Base-by-base conservation (phyloP, 1,140 invertebrate species). In the Lethrus apterus region DNA sequence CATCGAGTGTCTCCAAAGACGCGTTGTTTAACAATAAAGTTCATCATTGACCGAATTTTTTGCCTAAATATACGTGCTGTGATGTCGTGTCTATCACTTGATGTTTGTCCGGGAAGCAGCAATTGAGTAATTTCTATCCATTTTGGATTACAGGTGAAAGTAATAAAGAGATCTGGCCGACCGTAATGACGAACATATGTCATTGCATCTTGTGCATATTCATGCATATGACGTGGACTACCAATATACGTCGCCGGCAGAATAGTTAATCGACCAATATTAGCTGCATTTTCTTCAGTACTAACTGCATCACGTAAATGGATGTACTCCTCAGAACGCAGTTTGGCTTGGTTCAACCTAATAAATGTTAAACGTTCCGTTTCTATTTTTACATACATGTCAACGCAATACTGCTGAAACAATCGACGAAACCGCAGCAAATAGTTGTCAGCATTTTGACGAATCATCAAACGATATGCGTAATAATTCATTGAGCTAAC, bases 151-250 rank as follows among this genome's bases (percentile, higher is more conserved):
- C n/a, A n/a, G n/a, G n/a, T n/a, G n/a, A n/a, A n/a, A n/a, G n/a
- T 67, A 68, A 32, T 64, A 13, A 19, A 58, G 36, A 41, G 24
- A 26, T 26, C 24, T 26, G 24, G 24, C 24, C 24, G 24, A 26
- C 24, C 5, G 24, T 26, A 26, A 26, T 26, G 24, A 26, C 24
- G n/a, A 26, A n/a, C n/a, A n/a, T n/a, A n/a, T n/a, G n/a, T n/a
- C n/a, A n/a, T n/a, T n/a, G n/a, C n/a, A n/a, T n/a, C 5, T 26
- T 67, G 63, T 36, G 52, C 47, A 46, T 66, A 63, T 56, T 70
- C 59, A 33, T 71, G 65, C 68, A 70, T 69, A 48, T 70, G 51
- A 13, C 66, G 54, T 46, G 62, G 61, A 50, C 66, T 65, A 19
- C 65, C 69, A 17, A 51, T 60, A n/a, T 56, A 71, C 21, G 61